Conservation (phyloP, 2,888 invertebrate genomes). For the Cetonia aurata region DNA sequence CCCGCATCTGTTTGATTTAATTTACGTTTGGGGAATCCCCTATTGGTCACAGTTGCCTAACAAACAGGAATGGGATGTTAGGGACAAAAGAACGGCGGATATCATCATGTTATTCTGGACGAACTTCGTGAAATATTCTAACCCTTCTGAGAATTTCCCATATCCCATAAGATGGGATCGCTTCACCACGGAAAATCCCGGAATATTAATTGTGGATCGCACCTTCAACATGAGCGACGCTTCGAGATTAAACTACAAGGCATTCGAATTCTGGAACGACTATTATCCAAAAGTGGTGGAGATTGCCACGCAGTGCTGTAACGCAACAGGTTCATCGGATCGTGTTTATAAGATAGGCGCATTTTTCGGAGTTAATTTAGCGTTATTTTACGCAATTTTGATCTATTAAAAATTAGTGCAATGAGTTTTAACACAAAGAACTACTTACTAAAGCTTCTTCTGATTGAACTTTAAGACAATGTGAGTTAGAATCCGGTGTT, state of each 20-base stretch:
- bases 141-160: constrained; percentile 78
- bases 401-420: too few relatives aligned
- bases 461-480: too few relatives aligned
- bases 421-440: too few relatives aligned
- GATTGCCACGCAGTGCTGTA: constrained; percentile 82
- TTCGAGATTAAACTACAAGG: constrained; percentile 78
- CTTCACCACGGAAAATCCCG: constrained; percentile 76
- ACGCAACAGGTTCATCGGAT: constrained; percentile 64
- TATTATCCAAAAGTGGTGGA: constrained; percentile 83
- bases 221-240: constrained; percentile 83
- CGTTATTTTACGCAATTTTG: too few relatives aligned
- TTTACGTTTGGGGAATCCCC: constrained; percentile 86
- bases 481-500: too few relatives aligned
- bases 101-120: constrained; percentile 86
- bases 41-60: constrained; percentile 75
- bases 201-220: constrained; percentile 80
- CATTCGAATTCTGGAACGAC: constrained; percentile 86
- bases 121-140: constrained; percentile 81
- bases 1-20: constrained; percentile 85
- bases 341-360: neutral
- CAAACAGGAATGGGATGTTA: constrained; percentile 78
- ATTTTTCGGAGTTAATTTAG: neutral
- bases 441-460: too few relatives aligned
- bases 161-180: constrained; percentile 80
- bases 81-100: constrained; percentile 84